Base-by-base conservation (phyloP, 2,113 vertebrate genomes). In the Zingel zingel region DNA sequence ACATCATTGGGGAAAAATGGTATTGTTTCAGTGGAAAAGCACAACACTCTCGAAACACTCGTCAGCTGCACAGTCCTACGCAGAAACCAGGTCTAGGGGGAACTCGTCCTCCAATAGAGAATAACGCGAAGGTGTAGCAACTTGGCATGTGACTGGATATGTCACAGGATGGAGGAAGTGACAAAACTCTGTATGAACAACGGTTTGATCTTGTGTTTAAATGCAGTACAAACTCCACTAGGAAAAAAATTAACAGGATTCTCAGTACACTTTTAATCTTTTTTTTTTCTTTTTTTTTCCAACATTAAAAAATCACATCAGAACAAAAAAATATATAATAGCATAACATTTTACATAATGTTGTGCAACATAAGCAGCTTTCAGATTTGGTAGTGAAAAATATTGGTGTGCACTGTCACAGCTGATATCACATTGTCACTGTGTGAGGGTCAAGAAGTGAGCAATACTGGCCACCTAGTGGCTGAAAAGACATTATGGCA, bases 1-100 rank as follows among this genome's bases (percentile, higher is more conserved):
- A 94, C 94, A 95, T 96, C 95, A 96, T 91, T 69, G 51, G 82
- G 78, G 79, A 95, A 94, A 96, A 95, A 95, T 94, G 78, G 92
- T 90, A 96, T 95, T 95, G 94, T 95, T 94, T 95, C 67, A 88
- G 59, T 88, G 86, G 88, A 91, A 94, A 94, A 87, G 72, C 89
- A 79, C 88, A 85, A 82, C 83, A 72, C 71, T 86, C 65, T 79
- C n/a, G 59, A 86, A 85, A 74, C 71, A 63, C 74, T 88, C 69
- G 72, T 90, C 89, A 88, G 79, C 74, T 65, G 77, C 69, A 69
- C 47, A 30, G 74, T 68, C 45, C 68, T 36, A 54, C 19, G 30
- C 43, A 61, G 27, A 77, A 59, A 69, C 69, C 53, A 50, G 16
- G 25, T 56, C 51, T 10, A 30, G 2, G 43, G 66, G 39, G 57